phyloP scores from a whole-genome alignment of 2,113 vertebrate genomes.

The Leucopsar rothschildi region DNA sequence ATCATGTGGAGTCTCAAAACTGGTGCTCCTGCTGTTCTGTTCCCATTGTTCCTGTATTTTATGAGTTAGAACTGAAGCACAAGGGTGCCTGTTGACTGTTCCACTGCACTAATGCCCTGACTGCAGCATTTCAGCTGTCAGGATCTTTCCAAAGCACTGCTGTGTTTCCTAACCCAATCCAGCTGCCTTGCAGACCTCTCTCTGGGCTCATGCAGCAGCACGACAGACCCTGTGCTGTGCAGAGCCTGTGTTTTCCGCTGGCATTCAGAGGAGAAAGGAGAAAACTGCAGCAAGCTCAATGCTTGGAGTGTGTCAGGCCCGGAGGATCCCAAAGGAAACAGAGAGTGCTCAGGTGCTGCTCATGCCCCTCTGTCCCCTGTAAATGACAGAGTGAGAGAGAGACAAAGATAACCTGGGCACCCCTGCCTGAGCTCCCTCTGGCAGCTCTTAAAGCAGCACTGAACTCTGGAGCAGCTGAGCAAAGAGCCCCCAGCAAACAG shows the following conservation, averaged over 20 bases:
- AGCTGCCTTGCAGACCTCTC: background rate
- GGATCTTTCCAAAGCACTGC: background rate
- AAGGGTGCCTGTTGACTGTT: background rate
- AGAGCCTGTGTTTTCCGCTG: background rate
- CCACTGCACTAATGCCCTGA: background rate
- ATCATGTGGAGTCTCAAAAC: background rate
- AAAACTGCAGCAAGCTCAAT: background rate
- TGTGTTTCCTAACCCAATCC: background rate
- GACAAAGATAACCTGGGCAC: background rate
- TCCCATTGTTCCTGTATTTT: background rate
- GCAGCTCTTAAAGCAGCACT: conserved; percentile 41
- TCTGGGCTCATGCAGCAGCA: background rate
- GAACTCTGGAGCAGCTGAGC: background rate
- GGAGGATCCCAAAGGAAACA: rapidly evolving
- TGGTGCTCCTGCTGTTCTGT: background rate
- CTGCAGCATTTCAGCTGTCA: background rate
- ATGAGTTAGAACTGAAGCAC: background rate
- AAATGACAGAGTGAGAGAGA: background rate
- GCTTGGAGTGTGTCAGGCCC: background rate
- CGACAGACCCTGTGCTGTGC: too few relatives aligned
- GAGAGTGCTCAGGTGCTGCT: background rate
- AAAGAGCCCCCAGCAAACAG: background rate
- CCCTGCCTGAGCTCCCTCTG: background rate
- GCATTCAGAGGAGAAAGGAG: background rate
- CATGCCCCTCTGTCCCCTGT: background rate